Conservation (phyloP, 23 tunicate genomes). For the Botrylloides violaceus region DNA sequence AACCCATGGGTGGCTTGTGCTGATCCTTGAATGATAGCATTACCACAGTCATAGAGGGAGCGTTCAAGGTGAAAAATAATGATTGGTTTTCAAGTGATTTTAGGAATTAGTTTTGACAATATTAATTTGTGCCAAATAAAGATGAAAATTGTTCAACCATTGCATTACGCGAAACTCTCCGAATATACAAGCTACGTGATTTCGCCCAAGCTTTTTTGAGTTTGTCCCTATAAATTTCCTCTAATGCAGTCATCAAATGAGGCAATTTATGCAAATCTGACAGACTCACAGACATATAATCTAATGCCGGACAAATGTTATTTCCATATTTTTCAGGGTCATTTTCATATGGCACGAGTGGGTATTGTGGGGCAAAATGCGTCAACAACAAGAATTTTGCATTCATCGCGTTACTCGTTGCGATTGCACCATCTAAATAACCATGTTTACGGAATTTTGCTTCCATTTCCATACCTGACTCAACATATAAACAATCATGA, state of each 20-base stretch:
- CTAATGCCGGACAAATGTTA: neutral
- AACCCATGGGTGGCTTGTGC: too few relatives aligned
- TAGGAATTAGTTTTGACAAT: too few relatives aligned
- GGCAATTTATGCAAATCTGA: neutral
- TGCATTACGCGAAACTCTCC: neutral
- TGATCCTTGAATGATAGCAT: too few relatives aligned
- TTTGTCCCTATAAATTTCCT: neutral
- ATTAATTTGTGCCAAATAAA: too few relatives aligned
- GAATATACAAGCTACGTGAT: neutral
- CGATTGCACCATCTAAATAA: constrained; percentile 33
- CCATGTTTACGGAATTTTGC: constrained; percentile 43
- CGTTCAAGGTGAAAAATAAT: too few relatives aligned
- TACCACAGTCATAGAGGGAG: too few relatives aligned
- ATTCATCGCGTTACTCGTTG: constrained; percentile 47
- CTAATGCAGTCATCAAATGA: neutral
- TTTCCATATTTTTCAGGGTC: neutral
- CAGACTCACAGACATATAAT: neutral
- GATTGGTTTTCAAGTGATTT: too few relatives aligned
- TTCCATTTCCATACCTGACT: constrained; percentile 5
- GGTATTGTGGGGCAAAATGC: neutral
- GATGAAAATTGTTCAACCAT: neutral
- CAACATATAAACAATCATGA: constrained; percentile 45
- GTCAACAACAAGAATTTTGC: constrained; percentile 46
- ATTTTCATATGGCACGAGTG: neutral
- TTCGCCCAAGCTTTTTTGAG: neutral